phyloP scores from a whole-genome alignment of 2,113 vertebrate genomes.

The Montifringilla adamsi region DNA sequence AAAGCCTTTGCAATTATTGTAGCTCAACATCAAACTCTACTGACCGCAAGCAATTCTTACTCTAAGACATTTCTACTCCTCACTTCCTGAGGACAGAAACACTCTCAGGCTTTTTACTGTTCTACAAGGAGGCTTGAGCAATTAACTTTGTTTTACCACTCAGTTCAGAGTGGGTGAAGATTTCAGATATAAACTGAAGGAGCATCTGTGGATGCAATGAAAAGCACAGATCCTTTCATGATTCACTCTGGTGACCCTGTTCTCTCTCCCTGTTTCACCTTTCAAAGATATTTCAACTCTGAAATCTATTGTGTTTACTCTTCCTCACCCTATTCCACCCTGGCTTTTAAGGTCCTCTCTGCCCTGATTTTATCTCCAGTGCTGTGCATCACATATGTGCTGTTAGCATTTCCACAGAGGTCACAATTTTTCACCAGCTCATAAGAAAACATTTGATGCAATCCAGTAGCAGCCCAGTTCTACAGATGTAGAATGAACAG shows the following conservation, averaged over 20 bases:
- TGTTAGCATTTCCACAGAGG: background rate
- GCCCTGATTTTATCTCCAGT: background rate
- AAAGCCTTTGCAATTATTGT: background rate
- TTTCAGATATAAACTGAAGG: background rate
- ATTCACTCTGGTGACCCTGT: background rate
- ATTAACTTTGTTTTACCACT: background rate
- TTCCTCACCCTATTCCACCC: background rate
- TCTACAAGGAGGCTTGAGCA: background rate
- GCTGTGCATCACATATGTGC: background rate
- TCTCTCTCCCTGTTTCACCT: background rate
- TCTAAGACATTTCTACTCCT: background rate
- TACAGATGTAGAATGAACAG: rapidly evolving
- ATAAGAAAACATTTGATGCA: background rate
- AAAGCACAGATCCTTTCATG: background rate
- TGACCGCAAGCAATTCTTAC: background rate
- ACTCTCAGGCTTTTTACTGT: background rate
- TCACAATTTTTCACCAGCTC: background rate
- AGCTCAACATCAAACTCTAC: background rate
- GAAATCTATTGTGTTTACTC: background rate
- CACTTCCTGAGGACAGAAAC: background rate
- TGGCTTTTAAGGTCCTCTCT: background rate
- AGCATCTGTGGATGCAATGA: background rate
- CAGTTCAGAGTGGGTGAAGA: background rate
- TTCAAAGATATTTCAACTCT: background rate
- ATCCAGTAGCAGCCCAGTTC: background rate